Percentiles rank a stretch among this genome's conserved stretches.
phyloP scores from a whole-genome alignment of 2,888 invertebrate species.

The Caenorhabditis plicata region DNA sequence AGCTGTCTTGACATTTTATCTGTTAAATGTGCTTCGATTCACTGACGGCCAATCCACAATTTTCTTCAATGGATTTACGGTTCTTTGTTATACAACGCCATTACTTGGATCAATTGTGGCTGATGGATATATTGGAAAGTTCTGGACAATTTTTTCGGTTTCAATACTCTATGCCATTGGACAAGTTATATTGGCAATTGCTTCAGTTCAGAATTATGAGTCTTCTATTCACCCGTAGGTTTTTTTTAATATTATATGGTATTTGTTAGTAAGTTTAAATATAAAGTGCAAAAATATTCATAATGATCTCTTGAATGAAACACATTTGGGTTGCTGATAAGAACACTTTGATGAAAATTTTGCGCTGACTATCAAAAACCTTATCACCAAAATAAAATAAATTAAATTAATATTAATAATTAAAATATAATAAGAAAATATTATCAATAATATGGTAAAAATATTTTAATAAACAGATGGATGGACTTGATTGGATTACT shows the following conservation, averaged over 20 bases:
- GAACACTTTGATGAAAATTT: not conserved
- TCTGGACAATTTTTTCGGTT: constrained; percentile 84
- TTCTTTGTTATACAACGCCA: constrained; percentile 87
- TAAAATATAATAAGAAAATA: not conserved
- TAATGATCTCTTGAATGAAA: not conserved
- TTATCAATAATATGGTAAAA: not conserved
- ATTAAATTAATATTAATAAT: not conserved
- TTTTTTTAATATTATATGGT: no score
- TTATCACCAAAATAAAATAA: not conserved
- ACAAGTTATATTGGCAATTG: constrained; percentile 76
- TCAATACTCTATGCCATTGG: constrained; percentile 86
- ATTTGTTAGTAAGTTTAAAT: no score
- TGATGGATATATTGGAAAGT: constrained; percentile 89
- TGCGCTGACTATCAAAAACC: no score
- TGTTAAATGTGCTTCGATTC: constrained; percentile 79
- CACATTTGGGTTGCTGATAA: not conserved
- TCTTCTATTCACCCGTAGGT: constrained; percentile 57
- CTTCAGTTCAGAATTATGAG: constrained; percentile 66
- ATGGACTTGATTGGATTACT: constrained; percentile 65
- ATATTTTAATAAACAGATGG: no score
- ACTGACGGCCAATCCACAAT: constrained; percentile 79
- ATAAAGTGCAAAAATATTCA: no score
- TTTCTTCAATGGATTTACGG: constrained; percentile 85
- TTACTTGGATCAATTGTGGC: constrained; percentile 88
- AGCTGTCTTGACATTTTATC: constrained; percentile 91